phyloP scores from a whole-genome alignment of 1,140 invertebrate species.

The Araneus ventricosus region DNA sequence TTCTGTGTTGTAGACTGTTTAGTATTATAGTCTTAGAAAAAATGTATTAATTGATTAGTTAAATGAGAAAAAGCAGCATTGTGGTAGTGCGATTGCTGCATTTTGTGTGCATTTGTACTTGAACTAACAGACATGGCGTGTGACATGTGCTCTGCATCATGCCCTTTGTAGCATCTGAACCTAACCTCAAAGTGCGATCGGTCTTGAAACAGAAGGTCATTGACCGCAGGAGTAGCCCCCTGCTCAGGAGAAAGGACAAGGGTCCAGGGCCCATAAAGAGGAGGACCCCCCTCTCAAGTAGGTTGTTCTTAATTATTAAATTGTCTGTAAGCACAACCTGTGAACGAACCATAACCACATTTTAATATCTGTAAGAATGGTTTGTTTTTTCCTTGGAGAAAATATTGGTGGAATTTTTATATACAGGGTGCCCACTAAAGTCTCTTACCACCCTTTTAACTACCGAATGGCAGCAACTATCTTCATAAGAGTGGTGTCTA shows the following conservation, averaged over 20 bases:
- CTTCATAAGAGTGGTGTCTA: too few relatives aligned
- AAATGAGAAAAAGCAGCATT: slow-evolving; percentile 18
- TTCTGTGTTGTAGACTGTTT: too few relatives aligned
- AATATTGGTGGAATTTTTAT: too few relatives aligned
- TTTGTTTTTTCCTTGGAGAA: too few relatives aligned
- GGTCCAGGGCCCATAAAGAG: slow-evolving; percentile 87
- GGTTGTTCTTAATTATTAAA: slow-evolving; percentile 78
- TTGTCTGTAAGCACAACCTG: neutral
- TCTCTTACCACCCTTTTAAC: too few relatives aligned
- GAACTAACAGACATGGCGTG: slow-evolving; percentile 49
- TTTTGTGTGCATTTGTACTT: slow-evolving; percentile 56
- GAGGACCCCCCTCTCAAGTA: slow-evolving; percentile 89
- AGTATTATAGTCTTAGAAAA: too few relatives aligned
- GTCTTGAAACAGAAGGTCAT: slow-evolving; percentile 95
- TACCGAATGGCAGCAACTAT: too few relatives aligned
- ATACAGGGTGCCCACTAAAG: too few relatives aligned
- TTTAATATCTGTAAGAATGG: too few relatives aligned
- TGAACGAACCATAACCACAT: too few relatives aligned
- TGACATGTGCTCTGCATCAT: slow-evolving; percentile 51
- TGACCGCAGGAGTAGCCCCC: slow-evolving; percentile 90
- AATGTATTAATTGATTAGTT: neutral
- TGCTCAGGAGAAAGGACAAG: slow-evolving; percentile 90
- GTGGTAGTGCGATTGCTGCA: slow-evolving; percentile 48
- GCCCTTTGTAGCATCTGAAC: slow-evolving; percentile 91
- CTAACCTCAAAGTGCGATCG: slow-evolving; percentile 95